Percentiles rank a stretch among this genome's conserved stretches.
phyloP scores from a whole-genome alignment of 1,140 invertebrate species.

The Lordiphosa mommai region DNA sequence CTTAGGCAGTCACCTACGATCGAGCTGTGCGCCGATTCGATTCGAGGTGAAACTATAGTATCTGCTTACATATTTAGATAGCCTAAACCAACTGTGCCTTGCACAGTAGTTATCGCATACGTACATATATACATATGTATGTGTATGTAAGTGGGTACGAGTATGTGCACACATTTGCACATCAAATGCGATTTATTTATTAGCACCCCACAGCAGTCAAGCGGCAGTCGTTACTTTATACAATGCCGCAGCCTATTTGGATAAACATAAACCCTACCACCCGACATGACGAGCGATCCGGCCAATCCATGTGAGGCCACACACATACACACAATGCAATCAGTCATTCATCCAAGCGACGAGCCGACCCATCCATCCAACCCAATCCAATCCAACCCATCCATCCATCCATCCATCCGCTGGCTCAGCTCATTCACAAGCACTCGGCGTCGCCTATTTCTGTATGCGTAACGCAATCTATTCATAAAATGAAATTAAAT shows the following conservation, averaged over 20 bases:
- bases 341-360: constrained; percentile 39
- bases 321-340: constrained; percentile 23
- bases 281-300: constrained; percentile 17
- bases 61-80: constrained; percentile 11
- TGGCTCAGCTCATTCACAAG: constrained; percentile 44
- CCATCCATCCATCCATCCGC: constrained; percentile 34
- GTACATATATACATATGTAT: neutral
- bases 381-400: constrained; percentile 13
- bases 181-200: constrained; percentile 71
- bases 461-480: constrained; percentile 77
- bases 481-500: constrained; percentile 77
- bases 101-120: constrained; percentile 40
- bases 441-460: constrained; percentile 49
- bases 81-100: constrained; percentile 25
- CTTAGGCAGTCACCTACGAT: neutral
- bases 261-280: constrained; percentile 64
- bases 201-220: constrained; percentile 57
- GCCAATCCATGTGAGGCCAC: constrained; percentile 41
- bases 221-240: constrained; percentile 43
- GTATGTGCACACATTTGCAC: constrained; percentile 10
- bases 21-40: neutral
- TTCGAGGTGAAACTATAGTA: constrained; percentile 13
- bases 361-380: constrained; percentile 17
- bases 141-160: neutral
- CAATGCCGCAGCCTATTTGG: constrained; percentile 65